Conservation (phyloP, 2,888 invertebrate genomes). For the Empis livida region DNA sequence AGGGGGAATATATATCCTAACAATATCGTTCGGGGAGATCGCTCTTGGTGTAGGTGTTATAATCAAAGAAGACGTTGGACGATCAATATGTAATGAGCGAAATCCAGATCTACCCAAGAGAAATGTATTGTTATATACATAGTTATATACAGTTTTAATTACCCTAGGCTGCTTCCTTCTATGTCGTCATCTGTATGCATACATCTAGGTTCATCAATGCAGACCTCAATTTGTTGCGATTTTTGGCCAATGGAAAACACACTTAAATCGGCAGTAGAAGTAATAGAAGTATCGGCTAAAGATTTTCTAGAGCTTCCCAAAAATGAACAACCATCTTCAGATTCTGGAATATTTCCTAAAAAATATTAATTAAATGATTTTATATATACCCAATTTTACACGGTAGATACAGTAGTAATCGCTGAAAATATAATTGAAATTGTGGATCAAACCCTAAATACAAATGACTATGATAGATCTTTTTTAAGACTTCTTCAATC, state of each 20-base stretch:
- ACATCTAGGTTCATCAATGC: slow-evolving; percentile 13
- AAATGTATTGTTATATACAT: not conserved
- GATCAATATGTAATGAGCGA: slow-evolving; percentile 14
- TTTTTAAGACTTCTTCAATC: too few relatives aligned
- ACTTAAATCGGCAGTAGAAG: slow-evolving; percentile 69
- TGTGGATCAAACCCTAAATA: too few relatives aligned
- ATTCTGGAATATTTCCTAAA: slow-evolving; percentile 8
- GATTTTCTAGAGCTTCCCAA: slow-evolving; percentile 62
- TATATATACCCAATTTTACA: too few relatives aligned
- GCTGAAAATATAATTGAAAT: too few relatives aligned
- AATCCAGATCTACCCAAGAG: slow-evolving; percentile 12
- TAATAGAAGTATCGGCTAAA: slow-evolving; percentile 70
- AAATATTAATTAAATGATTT: too few relatives aligned
- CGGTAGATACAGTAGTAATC: too few relatives aligned
- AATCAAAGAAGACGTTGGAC: slow-evolving; percentile 14
- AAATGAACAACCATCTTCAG: slow-evolving; percentile 53
- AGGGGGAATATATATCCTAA: slow-evolving; percentile 17
- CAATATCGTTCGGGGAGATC: slow-evolving; percentile 17
- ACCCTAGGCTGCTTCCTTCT: slow-evolving; percentile 17
- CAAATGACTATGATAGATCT: too few relatives aligned
- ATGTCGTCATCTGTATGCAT: slow-evolving; percentile 12
- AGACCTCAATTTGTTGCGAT: slow-evolving; percentile 16
- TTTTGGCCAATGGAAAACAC: slow-evolving; percentile 54
- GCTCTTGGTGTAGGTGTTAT: slow-evolving; percentile 16
- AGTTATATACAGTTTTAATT: not conserved